Conservation (phyloP, 2,113 vertebrate genomes). For the Platysteira castanea region DNA sequence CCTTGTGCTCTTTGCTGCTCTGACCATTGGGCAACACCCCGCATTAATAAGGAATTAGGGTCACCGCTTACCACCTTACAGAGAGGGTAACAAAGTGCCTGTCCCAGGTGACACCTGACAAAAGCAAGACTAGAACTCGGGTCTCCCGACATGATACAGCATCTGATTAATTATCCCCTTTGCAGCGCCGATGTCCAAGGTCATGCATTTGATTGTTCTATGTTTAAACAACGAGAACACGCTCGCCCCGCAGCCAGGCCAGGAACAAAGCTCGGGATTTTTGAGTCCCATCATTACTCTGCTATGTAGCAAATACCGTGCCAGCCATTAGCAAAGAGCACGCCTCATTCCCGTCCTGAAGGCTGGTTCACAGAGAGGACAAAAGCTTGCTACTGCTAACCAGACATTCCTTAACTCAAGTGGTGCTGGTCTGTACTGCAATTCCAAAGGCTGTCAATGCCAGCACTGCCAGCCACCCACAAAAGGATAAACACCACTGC, state of each 20-base stretch:
- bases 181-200: not conserved
- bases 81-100: not conserved
- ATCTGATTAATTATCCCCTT: constrained; percentile 30
- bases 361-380: constrained; percentile 47
- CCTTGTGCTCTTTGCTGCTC: not conserved
- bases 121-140: not conserved
- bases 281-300: constrained; percentile 28
- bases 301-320: not conserved
- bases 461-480: not conserved
- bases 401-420: constrained; percentile 47
- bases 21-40: not conserved
- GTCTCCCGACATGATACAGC: not conserved
- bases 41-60: not conserved
- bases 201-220: constrained; percentile 14
- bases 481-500: not conserved
- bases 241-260: not conserved
- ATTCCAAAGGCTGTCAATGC: not conserved
- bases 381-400: constrained; percentile 44
- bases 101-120: not conserved
- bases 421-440: not conserved
- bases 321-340: constrained; percentile 41
- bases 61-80: not conserved
- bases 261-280: constrained; percentile 6
- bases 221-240: not conserved
- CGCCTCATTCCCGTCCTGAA: constrained; percentile 3